Conservation (phyloP, 2,797 vertebrate genomes). For the Epinephelus malabaricus region DNA sequence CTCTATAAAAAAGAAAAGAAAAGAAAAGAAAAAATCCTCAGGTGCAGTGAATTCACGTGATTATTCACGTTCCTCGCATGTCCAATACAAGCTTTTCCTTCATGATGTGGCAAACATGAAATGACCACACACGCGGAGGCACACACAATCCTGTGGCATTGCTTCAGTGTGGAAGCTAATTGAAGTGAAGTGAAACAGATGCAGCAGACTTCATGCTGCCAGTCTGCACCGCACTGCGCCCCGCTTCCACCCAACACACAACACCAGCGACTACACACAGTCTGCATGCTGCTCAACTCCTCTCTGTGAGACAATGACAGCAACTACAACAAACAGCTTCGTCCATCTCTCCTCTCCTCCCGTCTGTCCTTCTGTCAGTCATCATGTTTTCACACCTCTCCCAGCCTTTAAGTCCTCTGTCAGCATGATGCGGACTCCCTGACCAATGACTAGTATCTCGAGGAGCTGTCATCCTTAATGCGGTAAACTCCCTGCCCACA, state of each 20-base stretch:
- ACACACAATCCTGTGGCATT: too few relatives aligned
- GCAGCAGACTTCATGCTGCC: constrained; percentile 61
- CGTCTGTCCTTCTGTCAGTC: background rate
- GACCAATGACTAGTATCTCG: constrained; percentile 37
- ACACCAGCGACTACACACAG: constrained; percentile 13
- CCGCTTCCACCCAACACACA: constrained; percentile 56
- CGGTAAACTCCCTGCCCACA: constrained; percentile 73
- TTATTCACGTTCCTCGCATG: constrained; percentile 22
- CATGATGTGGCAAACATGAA: background rate
- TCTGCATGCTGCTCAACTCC: constrained; percentile 28
- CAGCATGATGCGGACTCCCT: constrained; percentile 46
- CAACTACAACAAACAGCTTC: background rate
- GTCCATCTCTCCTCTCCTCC: background rate
- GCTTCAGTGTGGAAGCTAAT: background rate
- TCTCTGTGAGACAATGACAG: constrained; percentile 14
- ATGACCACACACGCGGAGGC: background rate
- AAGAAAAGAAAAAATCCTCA: background rate
- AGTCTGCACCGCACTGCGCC: constrained; percentile 76
- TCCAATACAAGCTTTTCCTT: background rate
- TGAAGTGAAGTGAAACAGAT: constrained; percentile 41
- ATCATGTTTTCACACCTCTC: constrained; percentile 1
- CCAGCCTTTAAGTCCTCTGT: constrained; percentile 8
- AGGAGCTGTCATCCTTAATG: constrained; percentile 68
- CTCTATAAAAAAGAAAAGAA: background rate
- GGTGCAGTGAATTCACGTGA: constrained; percentile 32